Base-by-base conservation (phyloP, 1,140 invertebrate species). In the Drosophila bocqueti region DNA sequence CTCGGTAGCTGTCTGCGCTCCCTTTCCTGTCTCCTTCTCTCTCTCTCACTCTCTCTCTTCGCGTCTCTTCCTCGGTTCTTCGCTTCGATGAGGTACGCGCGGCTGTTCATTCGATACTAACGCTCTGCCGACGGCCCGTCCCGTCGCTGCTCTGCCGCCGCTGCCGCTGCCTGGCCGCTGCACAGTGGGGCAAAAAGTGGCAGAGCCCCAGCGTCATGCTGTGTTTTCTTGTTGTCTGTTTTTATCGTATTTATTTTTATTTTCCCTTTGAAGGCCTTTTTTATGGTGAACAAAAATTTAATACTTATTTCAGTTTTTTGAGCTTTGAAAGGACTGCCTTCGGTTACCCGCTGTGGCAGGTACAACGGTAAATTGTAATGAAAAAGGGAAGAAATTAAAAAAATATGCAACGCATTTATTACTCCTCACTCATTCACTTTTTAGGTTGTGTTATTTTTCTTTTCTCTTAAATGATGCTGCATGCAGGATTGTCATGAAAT, bases 41-140 rank as follows among this genome's bases (percentile, higher is more conserved):
- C 45, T 45, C 59, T 49, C 45, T 65, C n/a, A n/a, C 38, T 1
- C 65, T 63, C 66, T 65, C 66, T 71, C 24, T 52, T 71, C 50
- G 67, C 16, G 60, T 69, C 31, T 50, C 63, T 76, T 78, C 52
- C 78, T 90, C 82, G 63, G 61, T 90, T 57, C 54, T 57, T 57
- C 34, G 54, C 54, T 69, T 83, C 75, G 81, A 84, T 85, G 85
- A 76, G 84, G 72, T 89, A 90, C 79, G 85, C 85, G 85, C 85
- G 79, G 80, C 85, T 90, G 85, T 89, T 82, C 85, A 90, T 90
- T 90, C 86, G 86, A 91, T 57, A 74, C 45, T 76, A 47, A 76
- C 63, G 71, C 55, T 50, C 71, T 74, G 71, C 69, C 29, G 29
- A 24, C 29, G 38, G 38, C 63, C 26, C 36, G 50, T 43, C 58